Percentiles rank a stretch among this genome's conserved stretches.
Evolutionary conservation across 1,140 invertebrate genomes (phyloP).

Genomic region (Drosophila arizonae): DNA sequence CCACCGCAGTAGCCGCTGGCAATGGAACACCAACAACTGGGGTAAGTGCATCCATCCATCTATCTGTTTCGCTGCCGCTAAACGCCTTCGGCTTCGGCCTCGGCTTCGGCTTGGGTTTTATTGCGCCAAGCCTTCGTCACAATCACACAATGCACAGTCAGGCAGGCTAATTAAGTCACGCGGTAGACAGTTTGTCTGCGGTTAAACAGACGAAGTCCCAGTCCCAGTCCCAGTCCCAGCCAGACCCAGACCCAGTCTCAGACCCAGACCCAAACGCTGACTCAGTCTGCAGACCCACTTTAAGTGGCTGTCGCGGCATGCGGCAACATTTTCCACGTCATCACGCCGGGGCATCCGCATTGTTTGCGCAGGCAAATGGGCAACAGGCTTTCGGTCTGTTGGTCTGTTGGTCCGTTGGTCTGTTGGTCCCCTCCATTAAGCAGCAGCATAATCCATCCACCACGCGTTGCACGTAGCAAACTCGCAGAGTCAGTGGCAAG

Average conservation of each 20-base stretch:
- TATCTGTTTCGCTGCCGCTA: conserved; percentile 11
- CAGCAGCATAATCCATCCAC: conserved; percentile 34
- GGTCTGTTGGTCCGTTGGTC: no score
- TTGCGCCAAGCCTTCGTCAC: conserved; percentile 8
- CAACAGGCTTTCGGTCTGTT: conserved; percentile 11
- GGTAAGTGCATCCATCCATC: conserved; percentile 63
- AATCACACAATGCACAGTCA: conserved; percentile 11
- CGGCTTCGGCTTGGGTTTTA: conserved; percentile 25
- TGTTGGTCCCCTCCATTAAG: not conserved
- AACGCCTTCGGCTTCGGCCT: conserved; percentile 8
- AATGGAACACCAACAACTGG: conserved; percentile 81
- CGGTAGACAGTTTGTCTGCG: conserved; percentile 73
- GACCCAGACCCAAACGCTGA: conserved; percentile 19
- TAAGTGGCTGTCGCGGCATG: conserved; percentile 34
- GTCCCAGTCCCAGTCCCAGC: conserved; percentile 15
- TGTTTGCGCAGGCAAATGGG: conserved; percentile 51
- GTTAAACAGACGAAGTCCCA: conserved; percentile 19
- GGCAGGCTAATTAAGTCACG: conserved; percentile 71
- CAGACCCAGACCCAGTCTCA: conserved; percentile 18
- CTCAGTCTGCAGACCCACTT: conserved; percentile 22
- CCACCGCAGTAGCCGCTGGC: conserved; percentile 77
- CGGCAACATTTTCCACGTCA: conserved; percentile 71
- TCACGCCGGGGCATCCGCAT: conserved; percentile 61
- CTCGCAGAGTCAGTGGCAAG: conserved; percentile 28
- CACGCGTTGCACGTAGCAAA: conserved; percentile 41